Evolutionary conservation across 2,888 invertebrate genomes (phyloP).

Genomic region (Dasysyrphus albostriatus): DNA sequence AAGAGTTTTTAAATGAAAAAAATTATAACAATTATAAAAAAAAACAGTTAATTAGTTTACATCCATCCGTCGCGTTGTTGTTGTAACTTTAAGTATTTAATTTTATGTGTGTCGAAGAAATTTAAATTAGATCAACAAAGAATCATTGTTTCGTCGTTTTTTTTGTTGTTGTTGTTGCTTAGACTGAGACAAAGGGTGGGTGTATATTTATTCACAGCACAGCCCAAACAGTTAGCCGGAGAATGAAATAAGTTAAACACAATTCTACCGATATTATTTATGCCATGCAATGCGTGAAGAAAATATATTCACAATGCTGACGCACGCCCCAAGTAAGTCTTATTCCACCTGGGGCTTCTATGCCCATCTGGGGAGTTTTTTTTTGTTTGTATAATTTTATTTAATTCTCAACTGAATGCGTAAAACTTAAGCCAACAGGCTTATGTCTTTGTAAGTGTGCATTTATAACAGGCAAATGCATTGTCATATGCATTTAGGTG

Average conservation of each 20-base stretch:
- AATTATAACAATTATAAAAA: neutral
- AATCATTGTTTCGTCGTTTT: constrained; percentile 13
- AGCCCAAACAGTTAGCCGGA: constrained; percentile 19
- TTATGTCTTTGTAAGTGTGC: constrained; percentile 48
- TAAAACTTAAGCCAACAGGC: constrained; percentile 17
- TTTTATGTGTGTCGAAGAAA: constrained; percentile 40
- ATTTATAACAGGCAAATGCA: constrained; percentile 12
- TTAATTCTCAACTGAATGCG: constrained; percentile 15
- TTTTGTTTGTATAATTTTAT: neutral
- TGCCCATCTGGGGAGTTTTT: constrained; percentile 37
- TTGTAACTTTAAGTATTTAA: constrained; percentile 8
- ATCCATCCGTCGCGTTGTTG: constrained; percentile 3
- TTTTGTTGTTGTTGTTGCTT: neutral
- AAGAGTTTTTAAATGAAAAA: constrained; percentile 18
- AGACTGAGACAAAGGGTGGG: constrained; percentile 7
- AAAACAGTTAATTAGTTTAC: constrained; percentile 55
- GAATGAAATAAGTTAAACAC: constrained; percentile 15
- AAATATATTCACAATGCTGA: constrained; percentile 43
- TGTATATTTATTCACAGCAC: neutral
- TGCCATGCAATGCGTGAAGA: constrained; percentile 33
- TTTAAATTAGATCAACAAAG: constrained; percentile 45
- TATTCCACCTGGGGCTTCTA: constrained; percentile 48
- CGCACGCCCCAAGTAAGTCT: constrained; percentile 48
- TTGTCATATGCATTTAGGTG: constrained; percentile 24
- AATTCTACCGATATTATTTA: constrained; percentile 9